Evolutionary conservation across 2,113 vertebrate genomes (phyloP).

Genomic region (Cyanoliseus patagonus): DNA sequence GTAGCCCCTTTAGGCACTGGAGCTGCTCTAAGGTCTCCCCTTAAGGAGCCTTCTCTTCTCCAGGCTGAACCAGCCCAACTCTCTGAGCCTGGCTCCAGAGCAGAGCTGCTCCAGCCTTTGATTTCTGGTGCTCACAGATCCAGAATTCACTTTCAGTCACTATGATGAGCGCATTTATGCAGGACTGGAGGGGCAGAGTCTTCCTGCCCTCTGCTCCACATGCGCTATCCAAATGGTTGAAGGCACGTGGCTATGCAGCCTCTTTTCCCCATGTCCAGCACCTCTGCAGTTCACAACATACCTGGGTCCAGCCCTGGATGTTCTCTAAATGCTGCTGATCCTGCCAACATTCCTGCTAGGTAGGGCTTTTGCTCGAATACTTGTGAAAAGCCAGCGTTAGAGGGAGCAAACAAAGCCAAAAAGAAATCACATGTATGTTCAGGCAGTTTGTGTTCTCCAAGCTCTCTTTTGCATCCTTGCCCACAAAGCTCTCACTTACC

Average conservation of each 20-base stretch:
- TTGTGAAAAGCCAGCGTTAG: background rate
- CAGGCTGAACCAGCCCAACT: background rate
- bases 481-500: accelerated
- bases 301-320: background rate
- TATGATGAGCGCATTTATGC: background rate
- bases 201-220: background rate
- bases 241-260: background rate
- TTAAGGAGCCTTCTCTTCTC: background rate
- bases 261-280: background rate
- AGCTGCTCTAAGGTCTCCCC: too few relatives aligned
- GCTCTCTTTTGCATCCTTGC: accelerated
- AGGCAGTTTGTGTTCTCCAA: background rate
- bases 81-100: background rate
- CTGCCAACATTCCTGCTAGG: background rate
- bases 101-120: background rate
- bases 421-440: background rate
- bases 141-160: background rate
- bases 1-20: too few relatives aligned
- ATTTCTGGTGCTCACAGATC: background rate
- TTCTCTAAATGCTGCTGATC: background rate
- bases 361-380: background rate
- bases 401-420: background rate
- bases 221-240: background rate
- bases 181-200: background rate
- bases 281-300: background rate